These are phyloP conservation scores for Erinaceus europaeus DNA, from an alignment of 2,113 vertebrate species.

Conservation along the genomic window DNA sequence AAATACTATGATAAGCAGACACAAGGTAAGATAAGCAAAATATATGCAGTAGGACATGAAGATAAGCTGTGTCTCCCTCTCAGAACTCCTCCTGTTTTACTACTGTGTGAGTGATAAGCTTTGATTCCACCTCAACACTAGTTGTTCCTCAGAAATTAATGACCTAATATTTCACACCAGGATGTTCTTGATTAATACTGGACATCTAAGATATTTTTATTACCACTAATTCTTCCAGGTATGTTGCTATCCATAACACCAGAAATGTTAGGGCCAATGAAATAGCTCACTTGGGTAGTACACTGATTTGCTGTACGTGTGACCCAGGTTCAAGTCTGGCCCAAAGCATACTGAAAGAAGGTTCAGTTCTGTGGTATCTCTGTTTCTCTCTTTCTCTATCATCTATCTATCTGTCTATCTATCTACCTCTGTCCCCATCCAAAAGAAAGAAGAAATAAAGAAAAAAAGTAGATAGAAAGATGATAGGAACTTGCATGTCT, in stretches of 20 bases:
- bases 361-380: too few relatives aligned
- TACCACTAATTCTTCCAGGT: not conserved
- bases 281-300: too few relatives aligned
- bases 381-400: too few relatives aligned
- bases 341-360: too few relatives aligned
- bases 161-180: not conserved
- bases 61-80: not conserved
- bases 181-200: not conserved
- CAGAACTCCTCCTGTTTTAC: not conserved
- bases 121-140: not conserved
- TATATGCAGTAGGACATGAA: not conserved
- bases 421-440: too few relatives aligned
- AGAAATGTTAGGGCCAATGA: too few relatives aligned
- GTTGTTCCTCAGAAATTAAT: not conserved
- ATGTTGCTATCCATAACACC: not conserved
- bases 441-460: too few relatives aligned
- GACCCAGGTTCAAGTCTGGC: too few relatives aligned
- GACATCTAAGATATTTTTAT: constrained; percentile 1
- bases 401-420: too few relatives aligned
- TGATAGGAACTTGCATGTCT: not conserved
- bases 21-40: not conserved
- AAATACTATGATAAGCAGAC: not conserved
- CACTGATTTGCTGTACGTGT: too few relatives aligned
- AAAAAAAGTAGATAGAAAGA: too few relatives aligned
- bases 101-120: not conserved